Conservation (phyloP, 2,888 invertebrate species). For the Mystacides longicornis region DNA sequence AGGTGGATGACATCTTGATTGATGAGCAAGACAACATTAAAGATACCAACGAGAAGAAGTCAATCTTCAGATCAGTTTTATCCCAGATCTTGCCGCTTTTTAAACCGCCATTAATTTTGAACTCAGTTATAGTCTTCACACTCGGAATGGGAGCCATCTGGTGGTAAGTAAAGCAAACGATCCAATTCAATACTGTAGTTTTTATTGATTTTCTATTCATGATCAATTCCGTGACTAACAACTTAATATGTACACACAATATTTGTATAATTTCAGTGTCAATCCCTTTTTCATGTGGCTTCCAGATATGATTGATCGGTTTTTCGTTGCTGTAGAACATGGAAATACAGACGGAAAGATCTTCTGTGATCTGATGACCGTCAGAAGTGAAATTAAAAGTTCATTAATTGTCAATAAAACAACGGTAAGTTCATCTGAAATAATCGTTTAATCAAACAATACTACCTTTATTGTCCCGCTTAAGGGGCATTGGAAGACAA, state of each 20-base stretch:
- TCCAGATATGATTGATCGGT: slow-evolving; percentile 14
- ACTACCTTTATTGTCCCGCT: no score
- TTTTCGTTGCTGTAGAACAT: slow-evolving; percentile 4
- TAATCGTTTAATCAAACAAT: no score
- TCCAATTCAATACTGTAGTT: no score
- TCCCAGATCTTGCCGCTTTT: slow-evolving; percentile 46
- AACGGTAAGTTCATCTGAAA: slow-evolving; percentile 7
- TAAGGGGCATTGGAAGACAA: no score
- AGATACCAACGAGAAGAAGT: slow-evolving; percentile 34
- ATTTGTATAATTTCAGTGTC: slow-evolving; percentile 10
- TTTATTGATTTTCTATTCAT: no score
- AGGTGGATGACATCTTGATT: slow-evolving; percentile 35
- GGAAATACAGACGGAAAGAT: neutral
- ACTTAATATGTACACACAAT: no score
- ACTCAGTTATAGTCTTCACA: slow-evolving; percentile 45
- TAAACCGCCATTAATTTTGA: slow-evolving; percentile 43
- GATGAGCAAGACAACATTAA: slow-evolving; percentile 33
- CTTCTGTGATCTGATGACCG: slow-evolving; percentile 17
- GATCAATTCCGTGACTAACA: no score
- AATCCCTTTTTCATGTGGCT: slow-evolving; percentile 17
- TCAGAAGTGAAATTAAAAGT: slow-evolving; percentile 5
- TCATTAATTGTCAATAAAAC: neutral
- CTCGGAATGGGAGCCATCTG: slow-evolving; percentile 52
- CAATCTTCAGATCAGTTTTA: slow-evolving; percentile 32
- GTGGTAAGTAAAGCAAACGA: no score